A percentile compares a stretch with the other conserved stretches of the same genome.
Conservation (phyloP, 2,888 invertebrate genomes). For the Shargacucullia verbasci region DNA sequence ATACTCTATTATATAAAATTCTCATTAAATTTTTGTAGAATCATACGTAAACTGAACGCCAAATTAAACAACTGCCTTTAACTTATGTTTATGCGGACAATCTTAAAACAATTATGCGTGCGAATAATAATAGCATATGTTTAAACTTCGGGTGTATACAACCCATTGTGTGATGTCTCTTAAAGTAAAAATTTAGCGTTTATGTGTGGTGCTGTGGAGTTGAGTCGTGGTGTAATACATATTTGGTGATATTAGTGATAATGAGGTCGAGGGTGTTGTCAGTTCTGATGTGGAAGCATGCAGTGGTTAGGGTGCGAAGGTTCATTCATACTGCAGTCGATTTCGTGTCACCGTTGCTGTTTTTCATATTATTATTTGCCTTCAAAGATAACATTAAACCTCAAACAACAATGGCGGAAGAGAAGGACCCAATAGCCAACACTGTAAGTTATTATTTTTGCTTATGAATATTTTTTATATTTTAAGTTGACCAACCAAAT, state of each 20-base stretch:
- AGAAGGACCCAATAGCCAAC: slow-evolving; percentile 7
- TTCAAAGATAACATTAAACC: slow-evolving; percentile 5
- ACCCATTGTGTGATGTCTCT: slow-evolving; percentile 17
- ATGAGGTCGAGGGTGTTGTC: slow-evolving; percentile 40
- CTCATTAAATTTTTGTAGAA: neutral
- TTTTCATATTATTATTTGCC: slow-evolving; percentile 25
- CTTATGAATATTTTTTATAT: too few relatives aligned
- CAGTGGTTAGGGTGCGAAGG: slow-evolving; percentile 57
- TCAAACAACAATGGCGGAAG: fast-evolving
- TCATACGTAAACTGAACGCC: slow-evolving; percentile 3
- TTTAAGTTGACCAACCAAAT: too few relatives aligned
- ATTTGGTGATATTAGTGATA: slow-evolving; percentile 17
- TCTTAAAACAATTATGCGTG: slow-evolving; percentile 19
- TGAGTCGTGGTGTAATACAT: slow-evolving; percentile 7
- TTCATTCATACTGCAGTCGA: slow-evolving; percentile 28
- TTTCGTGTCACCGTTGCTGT: slow-evolving; percentile 16
- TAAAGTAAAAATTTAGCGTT: slow-evolving; percentile 13
- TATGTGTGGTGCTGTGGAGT: slow-evolving; percentile 7
- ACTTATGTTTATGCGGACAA: slow-evolving; percentile 9
- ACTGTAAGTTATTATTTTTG: slow-evolving; percentile 25
- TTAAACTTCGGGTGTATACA: slow-evolving; percentile 22
- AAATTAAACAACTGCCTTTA: slow-evolving; percentile 2
- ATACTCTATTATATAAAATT: neutral
- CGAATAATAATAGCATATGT: slow-evolving; percentile 15
- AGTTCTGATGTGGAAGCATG: slow-evolving; percentile 70